Evolutionary conservation across 2,797 vertebrate species (phyloP).

Genomic region (Ceryle rudis): DNA sequence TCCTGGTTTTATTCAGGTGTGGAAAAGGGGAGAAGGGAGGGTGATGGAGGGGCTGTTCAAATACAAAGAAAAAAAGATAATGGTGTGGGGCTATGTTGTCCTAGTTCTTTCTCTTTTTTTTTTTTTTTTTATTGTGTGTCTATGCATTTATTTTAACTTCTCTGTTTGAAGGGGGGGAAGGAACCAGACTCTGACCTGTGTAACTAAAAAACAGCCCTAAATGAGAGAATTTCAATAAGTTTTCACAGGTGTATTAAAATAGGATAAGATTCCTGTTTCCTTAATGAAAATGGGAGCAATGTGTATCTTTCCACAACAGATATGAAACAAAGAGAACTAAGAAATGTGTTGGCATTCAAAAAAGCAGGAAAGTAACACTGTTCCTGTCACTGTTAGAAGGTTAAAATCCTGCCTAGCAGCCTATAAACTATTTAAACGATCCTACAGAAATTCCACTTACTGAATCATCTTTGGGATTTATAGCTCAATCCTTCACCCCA

Average conservation of each 20-base stretch:
- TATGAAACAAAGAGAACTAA: slow-evolving; percentile 27
- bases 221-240: slow-evolving; percentile 7
- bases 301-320: background rate
- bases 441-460: slow-evolving; percentile 32
- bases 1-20: slow-evolving; percentile 4
- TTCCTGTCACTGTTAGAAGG: slow-evolving; percentile 39
- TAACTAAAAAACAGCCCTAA: background rate
- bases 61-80: background rate
- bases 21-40: background rate
- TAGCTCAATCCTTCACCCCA: background rate
- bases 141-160: slow-evolving; percentile 9
- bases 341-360: slow-evolving; percentile 19
- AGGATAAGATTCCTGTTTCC: background rate
- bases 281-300: background rate
- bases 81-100: background rate
- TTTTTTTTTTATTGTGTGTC: too few relatives aligned
- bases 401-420: slow-evolving; percentile 39
- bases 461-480: slow-evolving; percentile 39
- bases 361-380: slow-evolving; percentile 20
- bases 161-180: background rate
- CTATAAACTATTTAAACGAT: slow-evolving; percentile 43
- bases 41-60: background rate
- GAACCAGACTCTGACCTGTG: background rate
- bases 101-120: background rate
- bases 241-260: slow-evolving; percentile 21